A percentile compares a stretch with the other conserved stretches of the same genome.
Conservation (phyloP, 2,797 vertebrate genomes). For the Gymnothorax reevesii region DNA sequence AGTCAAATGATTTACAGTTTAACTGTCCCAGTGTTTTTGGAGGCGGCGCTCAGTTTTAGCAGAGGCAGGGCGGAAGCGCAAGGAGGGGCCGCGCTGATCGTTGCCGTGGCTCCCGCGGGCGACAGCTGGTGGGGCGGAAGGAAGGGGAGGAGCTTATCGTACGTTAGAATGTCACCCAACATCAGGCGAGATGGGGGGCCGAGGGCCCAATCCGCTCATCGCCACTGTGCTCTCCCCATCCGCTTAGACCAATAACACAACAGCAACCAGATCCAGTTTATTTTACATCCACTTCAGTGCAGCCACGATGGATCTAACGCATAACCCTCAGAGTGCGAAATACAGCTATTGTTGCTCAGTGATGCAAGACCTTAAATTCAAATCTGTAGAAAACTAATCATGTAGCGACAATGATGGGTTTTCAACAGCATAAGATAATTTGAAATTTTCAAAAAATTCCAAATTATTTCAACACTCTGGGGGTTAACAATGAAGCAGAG, state of each 20-base stretch:
- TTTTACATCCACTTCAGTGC: not conserved
- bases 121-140: not conserved
- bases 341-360: too few species aligned
- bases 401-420: too few species aligned
- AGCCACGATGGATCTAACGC: not conserved
- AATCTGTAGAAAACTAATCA: too few species aligned
- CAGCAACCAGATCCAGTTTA: not conserved
- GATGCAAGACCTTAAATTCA: too few species aligned
- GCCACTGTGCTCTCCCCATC: not conserved
- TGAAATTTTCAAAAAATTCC: too few species aligned
- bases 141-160: not conserved
- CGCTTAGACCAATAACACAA: not conserved
- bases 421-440: too few species aligned
- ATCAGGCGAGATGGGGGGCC: not conserved
- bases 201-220: not conserved
- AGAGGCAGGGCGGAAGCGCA: not conserved
- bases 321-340: not conserved
- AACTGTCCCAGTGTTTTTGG: not conserved
- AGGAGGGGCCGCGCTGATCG: not conserved
- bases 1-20: not conserved
- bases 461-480: too few species aligned
- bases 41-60: not conserved
- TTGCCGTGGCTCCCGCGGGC: not conserved
- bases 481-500: too few species aligned
- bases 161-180: slow-evolving; percentile 17